These are phyloP conservation scores for Archivesica marissinica DNA, from an alignment of 1,140 invertebrate species.

Conservation along the genomic window DNA sequence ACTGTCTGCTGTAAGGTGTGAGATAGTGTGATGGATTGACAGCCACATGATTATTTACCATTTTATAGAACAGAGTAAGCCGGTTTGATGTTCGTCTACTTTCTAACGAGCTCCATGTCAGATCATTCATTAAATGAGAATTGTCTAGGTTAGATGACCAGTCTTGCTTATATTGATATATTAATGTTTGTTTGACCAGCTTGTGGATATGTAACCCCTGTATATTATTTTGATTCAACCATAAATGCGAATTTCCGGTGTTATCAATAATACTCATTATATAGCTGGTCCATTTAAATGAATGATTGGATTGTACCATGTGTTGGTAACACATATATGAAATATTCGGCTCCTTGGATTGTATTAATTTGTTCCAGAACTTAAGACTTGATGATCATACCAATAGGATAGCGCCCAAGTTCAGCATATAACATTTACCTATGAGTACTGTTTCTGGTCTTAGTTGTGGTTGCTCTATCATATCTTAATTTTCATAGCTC, in stretches of 20 bases:
- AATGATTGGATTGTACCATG: background rate
- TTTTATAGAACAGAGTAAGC: too few species aligned
- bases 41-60: too few species aligned
- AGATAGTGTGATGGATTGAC: too few species aligned
- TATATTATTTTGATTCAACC: background rate
- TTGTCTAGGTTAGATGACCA: too few species aligned
- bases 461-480: conserved; percentile 8
- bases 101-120: too few species aligned
- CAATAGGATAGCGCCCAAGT: background rate
- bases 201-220: background rate
- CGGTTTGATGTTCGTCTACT: too few species aligned
- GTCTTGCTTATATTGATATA: conserved; percentile 13
- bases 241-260: background rate
- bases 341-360: background rate
- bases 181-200: background rate
- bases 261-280: background rate
- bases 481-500: conserved; percentile 5
- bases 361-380: background rate
- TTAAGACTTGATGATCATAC: background rate
- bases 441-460: background rate
- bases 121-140: too few species aligned
- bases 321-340: background rate
- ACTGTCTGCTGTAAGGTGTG: too few species aligned
- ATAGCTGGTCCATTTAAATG: background rate
- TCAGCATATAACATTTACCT: conserved; percentile 11